Percentiles rank a stretch among this genome's conserved stretches.
Conservation (phyloP, 53 echinoderm and acorn worm genomes). For the Holothuria leucospilota region DNA sequence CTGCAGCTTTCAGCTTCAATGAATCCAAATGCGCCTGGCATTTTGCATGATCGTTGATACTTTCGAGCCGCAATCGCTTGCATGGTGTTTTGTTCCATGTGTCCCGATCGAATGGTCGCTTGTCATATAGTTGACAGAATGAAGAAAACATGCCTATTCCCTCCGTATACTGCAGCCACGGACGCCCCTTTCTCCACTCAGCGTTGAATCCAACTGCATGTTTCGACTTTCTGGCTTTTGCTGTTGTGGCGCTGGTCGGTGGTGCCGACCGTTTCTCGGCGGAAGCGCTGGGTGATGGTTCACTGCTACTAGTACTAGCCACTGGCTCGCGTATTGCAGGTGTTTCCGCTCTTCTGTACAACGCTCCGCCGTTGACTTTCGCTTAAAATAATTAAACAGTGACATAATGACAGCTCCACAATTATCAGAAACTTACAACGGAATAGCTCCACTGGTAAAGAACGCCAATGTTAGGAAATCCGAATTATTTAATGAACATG, state of each 20-base stretch:
- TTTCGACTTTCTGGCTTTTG: background rate
- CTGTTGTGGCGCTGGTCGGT: background rate
- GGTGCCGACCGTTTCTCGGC: background rate
- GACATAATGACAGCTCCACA: too few relatives aligned
- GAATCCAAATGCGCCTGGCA: slow-evolving; percentile 8
- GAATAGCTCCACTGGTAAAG: too few relatives aligned
- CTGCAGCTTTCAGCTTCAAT: slow-evolving; percentile 4
- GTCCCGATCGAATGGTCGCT: background rate
- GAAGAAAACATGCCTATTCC: slow-evolving; percentile 27
- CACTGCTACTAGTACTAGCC: too few relatives aligned
- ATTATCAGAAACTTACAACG: too few relatives aligned
- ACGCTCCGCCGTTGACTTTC: too few relatives aligned
- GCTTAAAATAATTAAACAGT: too few relatives aligned
- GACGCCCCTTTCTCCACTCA: background rate
- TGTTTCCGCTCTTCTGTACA: too few relatives aligned
- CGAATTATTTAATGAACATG: too few relatives aligned
- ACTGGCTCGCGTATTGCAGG: too few relatives aligned
- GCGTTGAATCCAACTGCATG: background rate
- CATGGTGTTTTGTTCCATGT: slow-evolving; percentile 46
- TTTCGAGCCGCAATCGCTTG: slow-evolving; percentile 31
- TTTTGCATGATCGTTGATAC: slow-evolving; percentile 26
- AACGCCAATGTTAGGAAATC: too few relatives aligned
- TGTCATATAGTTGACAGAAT: slow-evolving; percentile 28
- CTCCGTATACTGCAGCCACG: background rate
- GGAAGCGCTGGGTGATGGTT: background rate